phyloP scores from a whole-genome alignment of 2,113 vertebrate species.

The Ammodytes dubius region DNA sequence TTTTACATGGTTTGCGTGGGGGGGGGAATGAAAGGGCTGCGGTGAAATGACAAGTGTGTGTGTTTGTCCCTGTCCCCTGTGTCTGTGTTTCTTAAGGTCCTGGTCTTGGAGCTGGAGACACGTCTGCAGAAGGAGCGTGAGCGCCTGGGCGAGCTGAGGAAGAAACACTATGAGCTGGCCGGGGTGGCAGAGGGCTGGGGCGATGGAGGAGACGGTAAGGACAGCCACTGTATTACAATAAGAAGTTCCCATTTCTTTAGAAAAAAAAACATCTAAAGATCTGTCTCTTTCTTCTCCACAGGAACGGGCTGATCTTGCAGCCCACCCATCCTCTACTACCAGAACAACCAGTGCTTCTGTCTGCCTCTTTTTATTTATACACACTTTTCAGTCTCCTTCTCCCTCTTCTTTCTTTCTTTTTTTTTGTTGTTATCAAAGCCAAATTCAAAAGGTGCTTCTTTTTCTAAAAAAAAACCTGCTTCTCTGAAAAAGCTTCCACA shows the following conservation, averaged over 20 bases:
- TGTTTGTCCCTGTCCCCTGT: background rate
- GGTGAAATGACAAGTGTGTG: background rate
- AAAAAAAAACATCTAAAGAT: background rate
- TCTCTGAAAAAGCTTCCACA: slow-evolving; percentile 53
- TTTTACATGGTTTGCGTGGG: background rate
- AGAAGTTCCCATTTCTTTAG: no score
- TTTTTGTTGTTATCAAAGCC: slow-evolving; percentile 75
- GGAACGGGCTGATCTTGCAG: slow-evolving; percentile 78
- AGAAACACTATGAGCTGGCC: slow-evolving; percentile 96
- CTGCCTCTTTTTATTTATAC: slow-evolving; percentile 73
- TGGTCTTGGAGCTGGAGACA: slow-evolving; percentile 94
- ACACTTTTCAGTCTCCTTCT: slow-evolving; percentile 51
- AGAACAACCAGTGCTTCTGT: slow-evolving; percentile 52
- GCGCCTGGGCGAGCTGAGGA: slow-evolving; percentile 94
- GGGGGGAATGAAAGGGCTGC: background rate
- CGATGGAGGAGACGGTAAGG: slow-evolving; percentile 81
- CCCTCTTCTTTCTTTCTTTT: slow-evolving; percentile 35
- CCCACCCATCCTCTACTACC: slow-evolving; percentile 5
- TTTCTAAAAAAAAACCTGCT: slow-evolving; percentile 47
- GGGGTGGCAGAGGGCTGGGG: slow-evolving; percentile 96
- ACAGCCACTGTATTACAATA: fast-evolving
- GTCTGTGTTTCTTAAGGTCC: slow-evolving; percentile 84
- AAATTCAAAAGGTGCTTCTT: slow-evolving; percentile 85
- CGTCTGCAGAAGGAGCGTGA: slow-evolving; percentile 95
- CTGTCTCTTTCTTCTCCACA: slow-evolving; percentile 46